phyloP scores from a whole-genome alignment of 2,888 invertebrate genomes.

The Lutraria lutraria region DNA sequence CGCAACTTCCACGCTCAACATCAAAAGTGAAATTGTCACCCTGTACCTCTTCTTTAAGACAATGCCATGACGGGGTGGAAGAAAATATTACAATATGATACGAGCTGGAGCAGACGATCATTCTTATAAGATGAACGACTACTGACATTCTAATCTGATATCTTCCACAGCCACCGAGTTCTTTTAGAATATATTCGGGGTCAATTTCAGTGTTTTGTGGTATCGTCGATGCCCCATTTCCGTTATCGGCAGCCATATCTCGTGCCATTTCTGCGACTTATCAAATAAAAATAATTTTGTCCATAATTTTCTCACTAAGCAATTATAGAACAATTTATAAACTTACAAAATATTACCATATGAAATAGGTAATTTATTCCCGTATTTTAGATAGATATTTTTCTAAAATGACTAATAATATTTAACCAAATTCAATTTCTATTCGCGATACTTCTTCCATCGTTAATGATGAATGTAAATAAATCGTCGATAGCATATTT shows the following conservation, averaged over 20 bases:
- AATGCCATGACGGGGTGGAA: conserved; percentile 43
- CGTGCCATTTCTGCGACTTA: too few species aligned
- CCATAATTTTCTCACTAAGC: too few species aligned
- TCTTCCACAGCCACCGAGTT: conserved; percentile 52
- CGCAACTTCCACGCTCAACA: background rate
- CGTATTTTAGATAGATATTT: too few species aligned
- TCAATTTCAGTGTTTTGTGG: background rate
- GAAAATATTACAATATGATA: conserved; percentile 18
- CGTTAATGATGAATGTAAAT: too few species aligned
- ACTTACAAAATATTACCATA: too few species aligned
- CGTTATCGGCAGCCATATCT: background rate
- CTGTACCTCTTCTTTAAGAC: background rate
- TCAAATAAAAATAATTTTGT: too few species aligned
- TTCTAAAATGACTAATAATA: too few species aligned
- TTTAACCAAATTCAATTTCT: too few species aligned
- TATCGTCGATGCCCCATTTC: background rate
- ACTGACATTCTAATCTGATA: conserved; percentile 43
- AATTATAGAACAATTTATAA: too few species aligned
- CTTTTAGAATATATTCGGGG: conserved; percentile 45
- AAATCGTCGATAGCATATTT: too few species aligned
- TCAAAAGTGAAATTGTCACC: background rate
- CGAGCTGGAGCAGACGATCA: conserved; percentile 33
- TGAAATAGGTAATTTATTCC: too few species aligned
- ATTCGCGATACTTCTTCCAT: too few species aligned
- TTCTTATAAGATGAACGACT: conserved; percentile 46